Percentiles rank a stretch among this genome's conserved stretches.
These are phyloP conservation scores for Sorex araneus DNA, from an alignment of 2,113 vertebrate species.

Conservation along the genomic window DNA sequence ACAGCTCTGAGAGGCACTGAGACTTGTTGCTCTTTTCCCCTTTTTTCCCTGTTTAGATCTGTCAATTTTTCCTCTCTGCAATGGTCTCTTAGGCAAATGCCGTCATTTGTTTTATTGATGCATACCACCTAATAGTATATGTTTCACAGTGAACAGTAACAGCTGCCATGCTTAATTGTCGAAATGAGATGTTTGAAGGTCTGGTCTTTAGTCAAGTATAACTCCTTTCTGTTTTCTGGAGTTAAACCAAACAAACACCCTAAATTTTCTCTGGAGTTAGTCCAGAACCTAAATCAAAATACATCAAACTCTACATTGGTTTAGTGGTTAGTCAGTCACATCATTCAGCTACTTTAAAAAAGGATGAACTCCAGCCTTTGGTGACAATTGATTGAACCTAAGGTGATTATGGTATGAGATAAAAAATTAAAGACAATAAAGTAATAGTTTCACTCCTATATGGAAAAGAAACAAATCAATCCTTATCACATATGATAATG, in stretches of 20 bases:
- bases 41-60: slow-evolving; percentile 7
- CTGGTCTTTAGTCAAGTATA: slow-evolving; percentile 46
- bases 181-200: slow-evolving; percentile 51
- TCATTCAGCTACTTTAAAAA: not conserved
- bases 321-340: slow-evolving; percentile 60
- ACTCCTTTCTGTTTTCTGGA: slow-evolving; percentile 53
- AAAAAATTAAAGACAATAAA: no score
- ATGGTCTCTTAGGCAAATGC: slow-evolving; percentile 3
- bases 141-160: slow-evolving; percentile 58
- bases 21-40: slow-evolving; percentile 9
- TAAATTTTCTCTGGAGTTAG: slow-evolving; percentile 55
- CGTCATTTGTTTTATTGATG: slow-evolving; percentile 19
- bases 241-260: slow-evolving; percentile 6
- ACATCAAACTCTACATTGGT: slow-evolving; percentile 55
- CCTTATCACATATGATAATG: no score
- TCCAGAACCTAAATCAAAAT: slow-evolving; percentile 63
- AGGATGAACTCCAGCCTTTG: no score
- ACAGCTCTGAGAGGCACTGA: slow-evolving; percentile 7
- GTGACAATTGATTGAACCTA: no score
- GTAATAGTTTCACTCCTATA: no score
- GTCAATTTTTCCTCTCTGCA: slow-evolving; percentile 1
- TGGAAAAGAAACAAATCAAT: no score
- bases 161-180: slow-evolving; percentile 39
- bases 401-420: no score
- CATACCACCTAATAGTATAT: slow-evolving; percentile 14